Evolutionary conservation across 2,797 vertebrate species (phyloP).

Genomic region (Cephalopachus bancanus): DNA sequence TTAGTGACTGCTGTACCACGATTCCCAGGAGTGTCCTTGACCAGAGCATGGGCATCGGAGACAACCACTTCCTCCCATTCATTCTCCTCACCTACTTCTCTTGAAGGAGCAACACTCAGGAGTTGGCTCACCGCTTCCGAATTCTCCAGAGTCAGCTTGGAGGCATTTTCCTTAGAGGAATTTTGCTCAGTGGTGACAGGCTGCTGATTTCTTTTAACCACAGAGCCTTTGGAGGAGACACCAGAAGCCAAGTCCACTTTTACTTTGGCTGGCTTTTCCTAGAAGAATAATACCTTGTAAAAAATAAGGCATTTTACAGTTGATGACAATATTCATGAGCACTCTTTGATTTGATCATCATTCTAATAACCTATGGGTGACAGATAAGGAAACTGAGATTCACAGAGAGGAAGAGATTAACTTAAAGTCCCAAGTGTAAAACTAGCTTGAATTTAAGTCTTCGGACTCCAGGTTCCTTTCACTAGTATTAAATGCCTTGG

Average conservation of each 20-base stretch:
- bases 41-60: slow-evolving; percentile 88
- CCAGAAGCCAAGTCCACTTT: slow-evolving; percentile 88
- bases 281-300: slow-evolving; percentile 52
- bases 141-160: slow-evolving; percentile 86
- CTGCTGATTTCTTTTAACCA: slow-evolving; percentile 87
- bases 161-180: slow-evolving; percentile 77
- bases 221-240: slow-evolving; percentile 82
- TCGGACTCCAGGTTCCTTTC: background rate
- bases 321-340: slow-evolving; percentile 30
- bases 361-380: background rate
- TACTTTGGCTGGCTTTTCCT: slow-evolving; percentile 90
- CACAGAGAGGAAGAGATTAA: background rate
- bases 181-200: slow-evolving; percentile 70
- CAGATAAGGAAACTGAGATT: background rate
- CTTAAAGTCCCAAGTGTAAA: slow-evolving; percentile 25
- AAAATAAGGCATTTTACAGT: background rate
- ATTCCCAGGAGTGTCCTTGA: slow-evolving; percentile 82
- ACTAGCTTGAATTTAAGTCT: background rate
- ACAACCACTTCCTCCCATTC: slow-evolving; percentile 91
- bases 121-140: slow-evolving; percentile 91
- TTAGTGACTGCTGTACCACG: slow-evolving; percentile 59
- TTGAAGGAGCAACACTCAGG: slow-evolving; percentile 84
- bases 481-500: background rate
- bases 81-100: slow-evolving; percentile 82
- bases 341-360: slow-evolving; percentile 19